These are phyloP conservation scores for Mus minutoides DNA, from an alignment of 2,797 vertebrate species.

Conservation along the genomic window DNA sequence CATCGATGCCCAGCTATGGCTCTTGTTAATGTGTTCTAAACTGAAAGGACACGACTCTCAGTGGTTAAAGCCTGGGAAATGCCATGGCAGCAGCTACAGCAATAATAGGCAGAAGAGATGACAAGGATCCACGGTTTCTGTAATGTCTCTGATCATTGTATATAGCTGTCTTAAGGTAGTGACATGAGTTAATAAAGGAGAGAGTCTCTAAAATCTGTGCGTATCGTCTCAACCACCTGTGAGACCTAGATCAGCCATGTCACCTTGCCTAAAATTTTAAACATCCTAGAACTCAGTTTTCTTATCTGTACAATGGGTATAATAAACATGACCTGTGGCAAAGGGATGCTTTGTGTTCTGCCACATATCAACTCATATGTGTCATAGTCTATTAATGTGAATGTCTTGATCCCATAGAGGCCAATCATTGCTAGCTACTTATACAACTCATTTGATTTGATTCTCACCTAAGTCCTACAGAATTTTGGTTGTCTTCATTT, in stretches of 20 bases:
- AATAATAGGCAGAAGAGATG: accelerated
- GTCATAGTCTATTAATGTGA: neutral
- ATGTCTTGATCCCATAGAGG: neutral
- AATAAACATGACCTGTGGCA: neutral
- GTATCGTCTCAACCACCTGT: accelerated
- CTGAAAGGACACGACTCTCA: neutral
- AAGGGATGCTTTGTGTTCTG: neutral
- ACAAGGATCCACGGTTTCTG: neutral
- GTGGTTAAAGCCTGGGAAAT: neutral
- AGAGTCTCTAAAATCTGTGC: neutral
- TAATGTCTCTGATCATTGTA: neutral
- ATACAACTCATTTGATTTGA: neutral
- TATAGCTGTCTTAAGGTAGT: neutral
- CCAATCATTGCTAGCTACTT: neutral
- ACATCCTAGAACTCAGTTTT: neutral
- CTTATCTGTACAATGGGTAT: neutral
- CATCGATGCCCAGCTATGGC: neutral
- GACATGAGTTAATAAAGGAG: neutral
- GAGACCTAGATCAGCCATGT: neutral
- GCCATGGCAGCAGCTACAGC: neutral
- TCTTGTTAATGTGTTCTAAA: neutral
- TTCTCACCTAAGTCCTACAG: neutral
- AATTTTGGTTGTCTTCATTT: neutral
- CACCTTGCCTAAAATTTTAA: neutral
- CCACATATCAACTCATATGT: neutral